phyloP scores from a whole-genome alignment of 2,113 vertebrate genomes.

The Saguinus imperator region DNA sequence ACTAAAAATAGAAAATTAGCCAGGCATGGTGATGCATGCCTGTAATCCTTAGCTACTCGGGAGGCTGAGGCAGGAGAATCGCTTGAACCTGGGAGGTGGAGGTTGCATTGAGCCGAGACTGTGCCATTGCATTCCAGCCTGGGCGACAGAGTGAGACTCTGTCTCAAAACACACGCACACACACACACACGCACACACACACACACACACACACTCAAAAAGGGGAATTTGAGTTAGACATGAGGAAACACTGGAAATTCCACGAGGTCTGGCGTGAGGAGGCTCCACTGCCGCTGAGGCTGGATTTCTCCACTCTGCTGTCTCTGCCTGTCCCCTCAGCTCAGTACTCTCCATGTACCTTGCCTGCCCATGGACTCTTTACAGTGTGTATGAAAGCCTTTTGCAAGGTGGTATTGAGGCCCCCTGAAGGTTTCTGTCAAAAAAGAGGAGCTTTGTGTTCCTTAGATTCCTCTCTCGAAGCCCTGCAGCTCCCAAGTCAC shows the following conservation, averaged over 20 bases:
- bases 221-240: constrained; percentile 52
- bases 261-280: background rate
- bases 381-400: background rate
- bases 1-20: background rate
- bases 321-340: background rate
- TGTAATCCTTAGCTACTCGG: background rate
- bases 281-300: background rate
- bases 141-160: background rate
- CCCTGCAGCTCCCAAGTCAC: background rate
- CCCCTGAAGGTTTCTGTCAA: background rate
- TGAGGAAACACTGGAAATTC: constrained; percentile 36
- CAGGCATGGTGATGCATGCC: background rate
- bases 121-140: background rate
- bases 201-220: background rate
- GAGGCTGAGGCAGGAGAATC: background rate
- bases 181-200: no score
- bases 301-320: background rate
- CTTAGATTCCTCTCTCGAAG: background rate
- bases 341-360: background rate
- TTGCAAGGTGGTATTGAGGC: background rate
- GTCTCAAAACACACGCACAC: background rate
- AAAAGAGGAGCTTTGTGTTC: background rate
- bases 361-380: background rate
- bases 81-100: background rate
- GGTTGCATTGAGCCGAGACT: background rate